phyloP scores from a whole-genome alignment of 2,113 vertebrate genomes.

The Zosterops lateralis region DNA sequence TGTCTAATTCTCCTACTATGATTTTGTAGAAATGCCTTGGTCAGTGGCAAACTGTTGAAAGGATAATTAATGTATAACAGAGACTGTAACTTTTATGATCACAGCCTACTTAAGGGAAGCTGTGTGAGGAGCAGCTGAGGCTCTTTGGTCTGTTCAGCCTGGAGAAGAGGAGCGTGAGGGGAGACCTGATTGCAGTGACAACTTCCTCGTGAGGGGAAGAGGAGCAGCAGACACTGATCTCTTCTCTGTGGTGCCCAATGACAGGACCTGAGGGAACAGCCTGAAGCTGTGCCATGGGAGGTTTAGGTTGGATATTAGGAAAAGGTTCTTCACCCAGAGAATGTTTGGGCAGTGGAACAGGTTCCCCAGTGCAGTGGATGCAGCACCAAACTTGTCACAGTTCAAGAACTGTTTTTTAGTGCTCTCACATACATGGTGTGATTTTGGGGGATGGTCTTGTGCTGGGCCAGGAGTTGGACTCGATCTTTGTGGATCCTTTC shows the following conservation, averaged over 20 bases:
- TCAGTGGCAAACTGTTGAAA: not conserved
- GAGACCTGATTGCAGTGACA: not conserved
- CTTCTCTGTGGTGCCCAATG: not conserved
- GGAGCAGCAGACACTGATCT: not conserved
- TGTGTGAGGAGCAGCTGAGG: rapidly evolving
- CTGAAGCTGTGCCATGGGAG: not conserved
- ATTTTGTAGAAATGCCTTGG: not conserved
- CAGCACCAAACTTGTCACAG: not conserved
- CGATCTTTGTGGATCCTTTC: not conserved
- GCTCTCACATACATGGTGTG: not conserved
- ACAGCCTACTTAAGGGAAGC: not conserved
- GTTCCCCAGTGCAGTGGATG: not conserved
- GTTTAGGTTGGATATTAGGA: not conserved
- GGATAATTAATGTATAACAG: not conserved
- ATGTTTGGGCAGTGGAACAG: not conserved
- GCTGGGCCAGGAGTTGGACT: not conserved
- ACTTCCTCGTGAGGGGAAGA: rapidly evolving
- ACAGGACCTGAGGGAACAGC: rapidly evolving
- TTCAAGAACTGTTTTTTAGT: not conserved
- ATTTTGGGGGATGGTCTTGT: not conserved
- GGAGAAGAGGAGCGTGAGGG: not conserved
- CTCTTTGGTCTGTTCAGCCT: not conserved
- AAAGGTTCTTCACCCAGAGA: not conserved
- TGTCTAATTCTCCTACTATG: not conserved
- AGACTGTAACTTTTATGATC: not conserved